Evolutionary conservation across 2,888 invertebrate species (phyloP).

Genomic region (Allacma fusca): DNA sequence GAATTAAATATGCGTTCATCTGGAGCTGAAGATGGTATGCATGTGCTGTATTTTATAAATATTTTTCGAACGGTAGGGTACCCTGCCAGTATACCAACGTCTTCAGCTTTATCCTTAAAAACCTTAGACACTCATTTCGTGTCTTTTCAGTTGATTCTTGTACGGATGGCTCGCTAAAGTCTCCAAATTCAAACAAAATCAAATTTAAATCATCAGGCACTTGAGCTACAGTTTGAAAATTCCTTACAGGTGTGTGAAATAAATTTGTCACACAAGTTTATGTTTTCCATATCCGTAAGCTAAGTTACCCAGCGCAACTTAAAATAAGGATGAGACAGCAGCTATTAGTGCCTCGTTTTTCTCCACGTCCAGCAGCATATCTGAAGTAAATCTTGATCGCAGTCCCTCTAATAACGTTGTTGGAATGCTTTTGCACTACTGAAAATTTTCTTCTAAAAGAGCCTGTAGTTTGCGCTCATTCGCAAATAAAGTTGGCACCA

Average conservation of each 20-base stretch:
- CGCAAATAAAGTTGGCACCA: neutral
- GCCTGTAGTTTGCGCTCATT: neutral
- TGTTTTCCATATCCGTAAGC: too few relatives aligned
- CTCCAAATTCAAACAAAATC: too few relatives aligned
- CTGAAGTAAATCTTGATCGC: constrained; percentile 15
- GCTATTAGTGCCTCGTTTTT: constrained; percentile 31
- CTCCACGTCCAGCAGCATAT: neutral
- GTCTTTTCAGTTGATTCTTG: too few relatives aligned
- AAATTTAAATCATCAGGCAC: too few relatives aligned
- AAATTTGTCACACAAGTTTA: too few relatives aligned
- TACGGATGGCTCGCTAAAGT: too few relatives aligned
- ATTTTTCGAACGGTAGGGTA: constrained; percentile 1
- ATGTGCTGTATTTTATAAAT: constrained; percentile 35
- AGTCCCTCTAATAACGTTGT: constrained; percentile 27
- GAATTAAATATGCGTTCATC: constrained; percentile 40
- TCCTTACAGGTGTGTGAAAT: too few relatives aligned
- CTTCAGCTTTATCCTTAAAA: neutral
- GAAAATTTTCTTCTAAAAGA: neutral
- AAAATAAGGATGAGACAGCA: constrained; percentile 43
- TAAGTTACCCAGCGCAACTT: constrained; percentile 45
- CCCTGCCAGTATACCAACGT: too few relatives aligned
- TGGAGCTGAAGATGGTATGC: constrained; percentile 39
- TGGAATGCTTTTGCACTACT: too few relatives aligned
- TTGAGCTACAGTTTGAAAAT: too few relatives aligned
- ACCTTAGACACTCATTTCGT: neutral